Evolutionary conservation across 2,888 invertebrate species (phyloP), one percentile per base, ranked within the genome.

Genomic region (Sinodicranocentrus sp.): DNA sequence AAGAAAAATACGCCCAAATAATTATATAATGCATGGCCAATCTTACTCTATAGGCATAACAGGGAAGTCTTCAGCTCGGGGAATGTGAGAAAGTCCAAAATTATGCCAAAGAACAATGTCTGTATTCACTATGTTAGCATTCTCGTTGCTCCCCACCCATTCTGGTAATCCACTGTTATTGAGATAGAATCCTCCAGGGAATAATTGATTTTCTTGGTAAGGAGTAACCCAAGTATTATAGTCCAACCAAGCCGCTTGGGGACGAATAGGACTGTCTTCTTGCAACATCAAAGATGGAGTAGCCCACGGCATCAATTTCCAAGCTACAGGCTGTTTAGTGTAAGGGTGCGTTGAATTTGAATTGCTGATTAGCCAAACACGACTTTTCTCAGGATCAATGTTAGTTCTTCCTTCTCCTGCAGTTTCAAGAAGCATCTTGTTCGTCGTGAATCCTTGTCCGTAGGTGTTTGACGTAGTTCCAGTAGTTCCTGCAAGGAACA

Each of bases 1-100:
- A 39, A 39, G 5, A 39, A 39, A 13, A 8, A 8, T 39, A 39
- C 39, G 39, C 6, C 17, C n/a, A n/a, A n/a, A n/a, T n/a, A n/a
- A n/a, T n/a, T n/a, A n/a, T n/a, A n/a, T n/a, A 48, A 48, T 48
- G 48, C 17, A 48, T 6, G 10, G 33, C 48, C 52, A 52, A 25
- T 15, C 73, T 72, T 73, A 85, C 85, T 85, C 84, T 26, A 23
- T 43, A 25, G 86, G 84, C 86, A 86, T 86, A 0, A 86, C 71
- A 0, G 86, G 84, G 21, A 59, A 84, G 67, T 84, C 84, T 21
- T 82, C 80, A 0, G 83, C 70, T n/a, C 28, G 48, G 77, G 86
- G 71, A n/a, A 71, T 28, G 21, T 71, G 71, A 1, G 82, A 79
- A 5, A 84, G 2, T 10, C 84, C 84, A 26, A 86, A 70, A 17